Conservation (phyloP, 2,797 vertebrate species). For the Pogonophryne albipinna region DNA sequence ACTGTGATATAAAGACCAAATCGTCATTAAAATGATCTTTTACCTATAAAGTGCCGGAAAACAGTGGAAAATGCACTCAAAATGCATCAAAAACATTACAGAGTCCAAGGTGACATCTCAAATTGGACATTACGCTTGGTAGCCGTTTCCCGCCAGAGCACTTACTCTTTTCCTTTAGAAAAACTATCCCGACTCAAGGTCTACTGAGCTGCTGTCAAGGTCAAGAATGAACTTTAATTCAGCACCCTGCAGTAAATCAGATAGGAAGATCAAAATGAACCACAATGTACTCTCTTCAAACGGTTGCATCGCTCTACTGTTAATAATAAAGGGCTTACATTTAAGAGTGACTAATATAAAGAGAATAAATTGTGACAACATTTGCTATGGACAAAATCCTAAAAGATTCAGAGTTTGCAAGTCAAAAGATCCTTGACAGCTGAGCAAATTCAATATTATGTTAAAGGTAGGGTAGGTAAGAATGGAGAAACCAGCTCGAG, state of each 20-base stretch:
- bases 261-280: background rate
- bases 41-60: background rate
- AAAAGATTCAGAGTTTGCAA: background rate
- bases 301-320: background rate
- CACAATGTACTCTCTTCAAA: background rate
- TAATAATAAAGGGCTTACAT: background rate
- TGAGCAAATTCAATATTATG: background rate
- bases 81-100: background rate
- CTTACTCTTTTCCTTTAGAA: background rate
- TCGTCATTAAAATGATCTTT: background rate
- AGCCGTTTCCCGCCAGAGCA: background rate
- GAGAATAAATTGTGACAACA: background rate
- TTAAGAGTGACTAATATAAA: too few species aligned
- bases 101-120: background rate
- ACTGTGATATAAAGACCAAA: background rate
- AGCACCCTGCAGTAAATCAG: background rate
- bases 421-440: background rate
- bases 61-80: background rate
- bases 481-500: too few species aligned
- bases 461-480: background rate
- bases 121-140: background rate
- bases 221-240: background rate
- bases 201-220: background rate
- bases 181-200: background rate
- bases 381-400: too few species aligned